Percentiles rank a stretch among this genome's conserved stretches.
These are phyloP conservation scores for Anoura caudifer DNA, from an alignment of 2,113 vertebrate species.

Conservation along the genomic window DNA sequence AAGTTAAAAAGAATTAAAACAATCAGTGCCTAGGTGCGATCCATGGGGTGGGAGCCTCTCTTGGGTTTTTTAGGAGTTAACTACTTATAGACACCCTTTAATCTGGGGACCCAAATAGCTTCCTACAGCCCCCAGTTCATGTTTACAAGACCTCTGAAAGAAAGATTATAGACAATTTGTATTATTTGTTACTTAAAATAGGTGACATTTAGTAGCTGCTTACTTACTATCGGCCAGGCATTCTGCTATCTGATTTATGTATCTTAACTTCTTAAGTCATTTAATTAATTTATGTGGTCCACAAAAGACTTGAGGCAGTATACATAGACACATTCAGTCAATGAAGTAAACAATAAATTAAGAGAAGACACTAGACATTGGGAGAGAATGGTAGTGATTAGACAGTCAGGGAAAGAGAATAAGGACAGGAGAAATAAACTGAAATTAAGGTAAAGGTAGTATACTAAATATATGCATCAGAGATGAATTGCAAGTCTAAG, in stretches of 20 bases:
- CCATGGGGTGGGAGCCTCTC: background rate
- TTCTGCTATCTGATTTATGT: background rate
- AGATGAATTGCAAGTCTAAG: background rate
- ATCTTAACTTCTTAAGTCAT: background rate
- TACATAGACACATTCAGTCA: background rate
- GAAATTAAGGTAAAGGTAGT: background rate
- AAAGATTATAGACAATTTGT: background rate
- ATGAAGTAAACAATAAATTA: background rate
- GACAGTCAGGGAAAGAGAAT: background rate
- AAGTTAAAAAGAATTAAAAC: background rate
- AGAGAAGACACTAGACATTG: background rate
- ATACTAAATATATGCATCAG: background rate
- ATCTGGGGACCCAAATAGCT: background rate
- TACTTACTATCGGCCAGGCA: background rate
- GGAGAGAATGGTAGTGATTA: background rate
- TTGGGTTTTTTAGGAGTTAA: background rate
- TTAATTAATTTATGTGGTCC: constrained; percentile 6
- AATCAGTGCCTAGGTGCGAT: background rate
- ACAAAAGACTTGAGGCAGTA: background rate
- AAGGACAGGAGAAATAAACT: background rate
- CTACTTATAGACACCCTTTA: background rate
- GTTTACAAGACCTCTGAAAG: background rate
- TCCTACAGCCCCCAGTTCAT: background rate
- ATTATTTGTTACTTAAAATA: constrained; percentile 27
- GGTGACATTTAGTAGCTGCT: background rate